phyloP scores from a whole-genome alignment of 2,797 vertebrate species.

The Trachops cirrhosus region DNA sequence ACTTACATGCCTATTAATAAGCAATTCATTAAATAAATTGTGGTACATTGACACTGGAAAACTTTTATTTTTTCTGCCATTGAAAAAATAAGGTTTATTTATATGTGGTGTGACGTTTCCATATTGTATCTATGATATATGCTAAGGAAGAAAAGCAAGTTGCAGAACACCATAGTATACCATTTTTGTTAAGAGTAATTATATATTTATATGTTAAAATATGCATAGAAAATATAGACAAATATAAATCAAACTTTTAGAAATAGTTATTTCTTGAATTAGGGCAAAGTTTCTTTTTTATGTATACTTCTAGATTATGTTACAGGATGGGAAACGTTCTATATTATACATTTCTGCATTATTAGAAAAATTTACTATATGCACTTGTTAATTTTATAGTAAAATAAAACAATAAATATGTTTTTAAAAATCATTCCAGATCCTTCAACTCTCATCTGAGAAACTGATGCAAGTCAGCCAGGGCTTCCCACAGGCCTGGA shows the following conservation, averaged over 20 bases:
- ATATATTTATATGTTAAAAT: conserved; percentile 77
- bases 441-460: background rate
- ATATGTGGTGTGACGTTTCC: conserved; percentile 41
- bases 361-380: conserved; percentile 51
- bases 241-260: conserved; percentile 59
- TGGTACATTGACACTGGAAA: background rate
- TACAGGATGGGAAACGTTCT: conserved; percentile 21
- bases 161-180: conserved; percentile 9
- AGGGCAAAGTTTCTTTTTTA: conserved; percentile 34
- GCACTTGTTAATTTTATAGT: conserved; percentile 65
- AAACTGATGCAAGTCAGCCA: background rate
- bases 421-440: background rate
- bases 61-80: background rate
- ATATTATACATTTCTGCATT: conserved; percentile 31
- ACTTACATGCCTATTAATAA: conserved; percentile 10
- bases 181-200: conserved; percentile 73
- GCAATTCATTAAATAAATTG: conserved; percentile 13
- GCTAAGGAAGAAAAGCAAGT: conserved; percentile 10
- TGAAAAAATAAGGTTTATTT: conserved; percentile 50
- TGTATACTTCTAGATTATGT: conserved; percentile 32
- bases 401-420: conserved; percentile 41
- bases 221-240: conserved; percentile 58
- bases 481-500: background rate
- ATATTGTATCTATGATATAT: conserved; percentile 38
- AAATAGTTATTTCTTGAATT: conserved; percentile 66